Percentiles rank a stretch among this genome's conserved stretches.
These are phyloP conservation scores for Lissocephala sabroskyi DNA, from an alignment of 2,888 invertebrate genomes.

Conservation along the genomic window DNA sequence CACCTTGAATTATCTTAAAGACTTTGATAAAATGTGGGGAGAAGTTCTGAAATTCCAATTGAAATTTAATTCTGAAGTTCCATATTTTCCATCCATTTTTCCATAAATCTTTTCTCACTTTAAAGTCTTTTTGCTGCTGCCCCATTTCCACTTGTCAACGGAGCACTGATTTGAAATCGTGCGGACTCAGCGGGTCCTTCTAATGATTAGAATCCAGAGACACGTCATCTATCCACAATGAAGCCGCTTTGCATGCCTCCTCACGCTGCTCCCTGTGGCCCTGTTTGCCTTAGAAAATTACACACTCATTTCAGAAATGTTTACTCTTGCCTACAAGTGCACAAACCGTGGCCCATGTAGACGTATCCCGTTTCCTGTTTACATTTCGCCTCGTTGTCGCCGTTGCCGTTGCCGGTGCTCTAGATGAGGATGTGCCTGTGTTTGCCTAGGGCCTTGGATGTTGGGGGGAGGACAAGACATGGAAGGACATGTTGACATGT, in stretches of 20 bases:
- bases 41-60: too few species aligned
- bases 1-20: too few species aligned
- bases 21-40: conserved; percentile 21
- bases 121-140: too few species aligned
- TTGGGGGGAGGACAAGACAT: conserved; percentile 30
- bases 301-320: conserved; percentile 55
- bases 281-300: conserved; percentile 58
- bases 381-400: conserved; percentile 29
- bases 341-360: conserved; percentile 23
- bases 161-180: too few species aligned
- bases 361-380: conserved; percentile 48
- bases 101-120: too few species aligned
- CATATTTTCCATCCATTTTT: too few species aligned
- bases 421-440: conserved; percentile 38
- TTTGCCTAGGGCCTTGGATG: conserved; percentile 34
- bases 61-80: too few species aligned
- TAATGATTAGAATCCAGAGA: conserved; percentile 24
- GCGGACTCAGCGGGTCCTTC: too few species aligned
- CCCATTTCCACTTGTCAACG: too few species aligned
- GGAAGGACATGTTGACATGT: conserved; percentile 40
- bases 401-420: conserved; percentile 3
- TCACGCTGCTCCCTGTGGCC: conserved; percentile 14
- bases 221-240: too few species aligned
- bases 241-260: conserved; percentile 24
- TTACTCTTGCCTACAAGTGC: conserved; percentile 51